Conservation (phyloP, 2,888 invertebrate species). For the Luperina testacea region DNA sequence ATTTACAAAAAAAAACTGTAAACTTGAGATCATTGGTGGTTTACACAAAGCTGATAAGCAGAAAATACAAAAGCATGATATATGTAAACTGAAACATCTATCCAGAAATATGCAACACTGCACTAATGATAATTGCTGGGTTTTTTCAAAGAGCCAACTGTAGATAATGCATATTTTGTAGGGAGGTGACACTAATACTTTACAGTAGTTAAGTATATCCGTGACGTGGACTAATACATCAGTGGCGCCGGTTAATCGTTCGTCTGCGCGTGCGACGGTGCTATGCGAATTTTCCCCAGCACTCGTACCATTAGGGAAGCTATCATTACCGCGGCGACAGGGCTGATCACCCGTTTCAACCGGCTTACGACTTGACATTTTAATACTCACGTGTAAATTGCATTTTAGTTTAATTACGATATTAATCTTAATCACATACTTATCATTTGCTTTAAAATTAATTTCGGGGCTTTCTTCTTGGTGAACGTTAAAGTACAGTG, state of each 20-base stretch:
- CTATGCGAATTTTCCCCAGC: constrained; percentile 85
- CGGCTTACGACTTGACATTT: constrained; percentile 74
- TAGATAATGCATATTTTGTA: constrained; percentile 53
- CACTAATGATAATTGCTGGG: constrained; percentile 43
- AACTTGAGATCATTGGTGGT: constrained; percentile 2
- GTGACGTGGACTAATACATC: constrained; percentile 85
- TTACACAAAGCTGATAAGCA: neutral
- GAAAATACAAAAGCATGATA: constrained; percentile 9
- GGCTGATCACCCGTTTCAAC: constrained; percentile 79
- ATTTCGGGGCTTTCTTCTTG: constrained; percentile 37
- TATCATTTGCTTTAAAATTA: constrained; percentile 25
- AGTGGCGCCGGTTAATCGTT: constrained; percentile 85
- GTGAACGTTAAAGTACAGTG: constrained; percentile 7
- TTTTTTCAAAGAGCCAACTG: constrained; percentile 49
- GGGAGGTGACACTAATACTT: constrained; percentile 73
- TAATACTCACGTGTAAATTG: constrained; percentile 72
- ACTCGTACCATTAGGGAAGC: constrained; percentile 84
- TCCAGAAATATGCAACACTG: constrained; percentile 21
- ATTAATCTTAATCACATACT: constrained; percentile 47
- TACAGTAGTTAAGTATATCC: constrained; percentile 78
- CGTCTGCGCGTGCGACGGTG: constrained; percentile 85
- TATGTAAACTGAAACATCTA: constrained; percentile 20
- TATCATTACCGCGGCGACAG: constrained; percentile 87
- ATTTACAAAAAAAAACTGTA: neutral
- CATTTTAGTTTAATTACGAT: constrained; percentile 72